Evolutionary conservation across 2,113 vertebrate genomes (phyloP).

Genomic region (Myxocyprinus asiaticus): DNA sequence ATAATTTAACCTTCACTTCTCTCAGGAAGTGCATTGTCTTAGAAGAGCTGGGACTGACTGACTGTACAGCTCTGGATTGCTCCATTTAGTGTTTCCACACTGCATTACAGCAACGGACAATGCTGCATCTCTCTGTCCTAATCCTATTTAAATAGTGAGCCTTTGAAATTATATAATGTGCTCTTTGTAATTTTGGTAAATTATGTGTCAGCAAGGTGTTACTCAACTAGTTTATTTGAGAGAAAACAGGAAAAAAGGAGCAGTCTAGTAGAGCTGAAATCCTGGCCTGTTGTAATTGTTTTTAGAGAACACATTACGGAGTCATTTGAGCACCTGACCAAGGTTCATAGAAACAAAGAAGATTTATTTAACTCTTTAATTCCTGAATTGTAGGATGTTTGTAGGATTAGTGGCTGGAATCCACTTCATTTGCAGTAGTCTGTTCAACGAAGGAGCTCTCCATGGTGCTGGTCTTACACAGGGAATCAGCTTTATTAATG

Average conservation of each 20-base stretch:
- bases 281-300: conserved; percentile 28
- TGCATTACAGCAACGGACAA: too few species aligned
- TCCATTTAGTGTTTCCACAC: too few species aligned
- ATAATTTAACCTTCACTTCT: conserved; percentile 60
- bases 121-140: too few species aligned
- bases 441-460: conserved; percentile 21
- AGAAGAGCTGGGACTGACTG: background rate
- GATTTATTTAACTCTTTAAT: conserved; percentile 27
- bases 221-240: background rate
- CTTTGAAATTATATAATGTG: background rate
- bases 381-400: background rate
- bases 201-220: background rate
- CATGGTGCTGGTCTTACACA: conserved; percentile 32
- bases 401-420: background rate
- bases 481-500: background rate
- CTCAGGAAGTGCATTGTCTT: conserved; percentile 6
- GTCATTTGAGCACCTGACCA: conserved; percentile 4
- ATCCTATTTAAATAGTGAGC: background rate
- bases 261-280: conserved; percentile 14
- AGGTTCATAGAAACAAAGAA: conserved; percentile 12
- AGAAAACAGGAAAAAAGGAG: background rate
- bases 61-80: too few species aligned
- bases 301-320: conserved; percentile 31
- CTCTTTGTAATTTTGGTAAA: background rate
- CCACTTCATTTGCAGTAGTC: background rate